A percentile compares a stretch with the other conserved stretches of the same genome.
These are phyloP conservation scores for Clavelina lepadiformis DNA, from an alignment of 23 tunicate genomes.

Conservation along the genomic window DNA sequence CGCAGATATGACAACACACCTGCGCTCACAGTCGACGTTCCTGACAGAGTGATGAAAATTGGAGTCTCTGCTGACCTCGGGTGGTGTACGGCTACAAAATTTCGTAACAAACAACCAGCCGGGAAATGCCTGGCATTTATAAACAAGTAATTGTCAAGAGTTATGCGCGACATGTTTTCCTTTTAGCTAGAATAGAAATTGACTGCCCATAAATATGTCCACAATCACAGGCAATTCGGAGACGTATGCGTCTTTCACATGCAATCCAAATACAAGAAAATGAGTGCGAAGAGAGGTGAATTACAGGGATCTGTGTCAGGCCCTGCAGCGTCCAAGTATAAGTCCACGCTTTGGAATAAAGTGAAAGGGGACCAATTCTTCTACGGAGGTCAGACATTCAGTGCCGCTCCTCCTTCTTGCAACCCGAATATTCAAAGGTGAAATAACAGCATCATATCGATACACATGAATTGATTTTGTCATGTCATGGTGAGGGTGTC, in stretches of 20 bases:
- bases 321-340: slow-evolving; percentile 59
- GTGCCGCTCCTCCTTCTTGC: slow-evolving; percentile 55
- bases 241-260: slow-evolving; percentile 82
- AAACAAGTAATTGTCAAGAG: slow-evolving; percentile 83
- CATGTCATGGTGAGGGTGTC: too few species aligned
- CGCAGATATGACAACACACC: slow-evolving; percentile 55
- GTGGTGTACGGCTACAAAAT: slow-evolving; percentile 88
- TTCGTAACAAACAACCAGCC: slow-evolving; percentile 76
- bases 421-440: slow-evolving; percentile 12
- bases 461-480: not conserved
- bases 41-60: slow-evolving; percentile 65
- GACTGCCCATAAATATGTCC: too few species aligned
- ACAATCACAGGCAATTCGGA: slow-evolving; percentile 38
- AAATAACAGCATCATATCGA: not conserved
- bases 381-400: slow-evolving; percentile 84
- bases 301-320: slow-evolving; percentile 62
- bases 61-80: slow-evolving; percentile 82
- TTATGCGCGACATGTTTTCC: too few species aligned
- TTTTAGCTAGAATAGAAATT: too few species aligned
- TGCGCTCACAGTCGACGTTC: slow-evolving; percentile 80
- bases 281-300: slow-evolving; percentile 66
- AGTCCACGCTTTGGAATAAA: slow-evolving; percentile 52
- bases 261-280: slow-evolving; percentile 75
- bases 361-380: slow-evolving; percentile 90
- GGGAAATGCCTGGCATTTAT: slow-evolving; percentile 78